Evolutionary conservation across 2,888 invertebrate genomes (phyloP), one percentile per base, ranked within the genome.

Genomic region (Coelopa pilipes): DNA sequence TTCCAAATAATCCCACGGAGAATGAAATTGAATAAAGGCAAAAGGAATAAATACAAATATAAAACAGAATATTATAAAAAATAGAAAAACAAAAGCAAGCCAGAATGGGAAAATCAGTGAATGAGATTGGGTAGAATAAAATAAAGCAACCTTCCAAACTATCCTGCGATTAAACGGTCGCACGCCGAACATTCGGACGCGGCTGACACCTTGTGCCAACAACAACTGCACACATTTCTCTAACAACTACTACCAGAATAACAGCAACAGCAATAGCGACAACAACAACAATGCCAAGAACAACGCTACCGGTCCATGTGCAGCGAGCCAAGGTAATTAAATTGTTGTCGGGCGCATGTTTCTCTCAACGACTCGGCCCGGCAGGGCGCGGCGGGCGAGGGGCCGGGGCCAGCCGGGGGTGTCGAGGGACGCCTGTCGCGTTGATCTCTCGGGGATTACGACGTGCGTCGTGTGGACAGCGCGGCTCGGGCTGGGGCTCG

Each of bases 261-360:
- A 57, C 75, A 71, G 24, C 66, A 68, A 46, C 62, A 68, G 67
- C 78, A 68, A 70, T 12, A 72, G 67, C 68, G 72, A 69, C 57
- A 65, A 24, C 70, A 62, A 60, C 49, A 21, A 68, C 62, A 47
- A 71, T 68, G 68, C 4, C 17, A 62, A 46, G 24, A 49, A 47
- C 49, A 55, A 62, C 21, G 60, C 34, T 4, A 62, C n/a, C 11
- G 24, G 15, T n/a, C 21, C 34, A 34, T n/a, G 19, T 49, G 19
- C 55, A 47, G 50, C 67, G 57, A 66, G 78, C 76, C 78, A 74
- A 73, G 80, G 82, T 80, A 81, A 82, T 82, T 82, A 82, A 82
- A 82, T 78, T 80, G 72, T 77, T 78, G 78, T 76, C 76, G 72
- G 45, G 70, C 74, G 70, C 57, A 21, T 62, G 19, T 66, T 21